Conservation (phyloP, 2,888 invertebrate genomes). For the Amaurobius ferox region DNA sequence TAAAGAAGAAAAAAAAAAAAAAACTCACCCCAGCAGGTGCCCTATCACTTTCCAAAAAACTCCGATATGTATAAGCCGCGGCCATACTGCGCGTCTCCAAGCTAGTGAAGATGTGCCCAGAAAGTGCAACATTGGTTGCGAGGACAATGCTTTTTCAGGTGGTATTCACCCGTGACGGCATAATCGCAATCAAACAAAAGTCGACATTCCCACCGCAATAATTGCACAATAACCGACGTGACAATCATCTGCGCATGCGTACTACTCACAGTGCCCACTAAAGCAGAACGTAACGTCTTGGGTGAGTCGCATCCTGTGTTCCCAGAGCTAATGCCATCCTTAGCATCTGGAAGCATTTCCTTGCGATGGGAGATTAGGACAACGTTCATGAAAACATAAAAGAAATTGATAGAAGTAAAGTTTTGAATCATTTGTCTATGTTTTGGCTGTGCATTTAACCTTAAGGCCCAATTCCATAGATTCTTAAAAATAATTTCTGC, state of each 20-base stretch:
- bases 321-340: neutral
- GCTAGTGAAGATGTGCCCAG: slow-evolving; percentile 47
- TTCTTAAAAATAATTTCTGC: no score
- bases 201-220: slow-evolving; percentile 70
- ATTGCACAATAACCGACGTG: slow-evolving; percentile 56
- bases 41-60: slow-evolving; percentile 41
- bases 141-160: slow-evolving; percentile 58
- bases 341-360: neutral
- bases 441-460: no score
- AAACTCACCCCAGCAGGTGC: slow-evolving; percentile 31
- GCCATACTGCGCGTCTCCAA: slow-evolving; percentile 40
- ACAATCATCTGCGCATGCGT: slow-evolving; percentile 64
- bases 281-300: slow-evolving; percentile 45
- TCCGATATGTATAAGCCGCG: slow-evolving; percentile 37
- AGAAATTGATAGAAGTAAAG: no score
- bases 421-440: no score
- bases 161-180: slow-evolving; percentile 67
- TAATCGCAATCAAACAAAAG: slow-evolving; percentile 67
- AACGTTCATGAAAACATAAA: no score
- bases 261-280: slow-evolving; percentile 35
- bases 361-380: no score
- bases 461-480: no score
- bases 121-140: slow-evolving; percentile 58
- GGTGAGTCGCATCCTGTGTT: neutral
- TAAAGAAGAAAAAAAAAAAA: neutral